Evolutionary conservation across 2,797 vertebrate genomes (phyloP).

Genomic region (Sebastes vulpes): DNA sequence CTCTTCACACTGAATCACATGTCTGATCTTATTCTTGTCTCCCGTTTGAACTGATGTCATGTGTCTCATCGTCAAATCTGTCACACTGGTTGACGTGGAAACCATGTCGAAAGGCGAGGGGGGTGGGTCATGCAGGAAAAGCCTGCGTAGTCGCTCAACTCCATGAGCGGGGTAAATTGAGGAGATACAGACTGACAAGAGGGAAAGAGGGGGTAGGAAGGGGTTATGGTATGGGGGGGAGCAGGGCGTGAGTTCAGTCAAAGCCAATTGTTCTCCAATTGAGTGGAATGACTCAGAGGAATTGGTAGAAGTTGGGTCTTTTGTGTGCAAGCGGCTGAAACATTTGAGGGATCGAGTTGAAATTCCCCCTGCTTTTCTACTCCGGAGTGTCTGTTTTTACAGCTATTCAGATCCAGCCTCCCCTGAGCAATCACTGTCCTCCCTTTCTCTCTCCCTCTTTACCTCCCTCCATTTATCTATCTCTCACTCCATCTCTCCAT

Average conservation of each 20-base stretch:
- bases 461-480: slow-evolving; percentile 37
- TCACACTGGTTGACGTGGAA: slow-evolving; percentile 74
- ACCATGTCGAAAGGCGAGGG: slow-evolving; percentile 60
- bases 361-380: slow-evolving; percentile 50
- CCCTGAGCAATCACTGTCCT: slow-evolving; percentile 54
- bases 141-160: slow-evolving; percentile 54
- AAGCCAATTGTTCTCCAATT: slow-evolving; percentile 79
- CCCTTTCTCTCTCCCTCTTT: slow-evolving; percentile 29
- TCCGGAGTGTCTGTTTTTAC: slow-evolving; percentile 59
- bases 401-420: slow-evolving; percentile 49
- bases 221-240: slow-evolving; percentile 51
- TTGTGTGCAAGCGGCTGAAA: slow-evolving; percentile 58
- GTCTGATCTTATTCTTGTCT: slow-evolving; percentile 82
- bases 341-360: slow-evolving; percentile 60
- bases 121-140: slow-evolving; percentile 41
- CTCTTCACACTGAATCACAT: slow-evolving; percentile 79
- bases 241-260: slow-evolving; percentile 60
- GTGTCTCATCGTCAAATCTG: slow-evolving; percentile 79
- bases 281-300: slow-evolving; percentile 81
- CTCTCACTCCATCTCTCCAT: slow-evolving; percentile 39
- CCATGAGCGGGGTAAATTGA: slow-evolving; percentile 57
- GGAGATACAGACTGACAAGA: slow-evolving; percentile 74
- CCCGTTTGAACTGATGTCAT: slow-evolving; percentile 80
- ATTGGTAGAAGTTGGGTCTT: slow-evolving; percentile 65
- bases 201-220: slow-evolving; percentile 40